Conservation (phyloP, 2,113 vertebrate species). For the Microtus montanus region DNA sequence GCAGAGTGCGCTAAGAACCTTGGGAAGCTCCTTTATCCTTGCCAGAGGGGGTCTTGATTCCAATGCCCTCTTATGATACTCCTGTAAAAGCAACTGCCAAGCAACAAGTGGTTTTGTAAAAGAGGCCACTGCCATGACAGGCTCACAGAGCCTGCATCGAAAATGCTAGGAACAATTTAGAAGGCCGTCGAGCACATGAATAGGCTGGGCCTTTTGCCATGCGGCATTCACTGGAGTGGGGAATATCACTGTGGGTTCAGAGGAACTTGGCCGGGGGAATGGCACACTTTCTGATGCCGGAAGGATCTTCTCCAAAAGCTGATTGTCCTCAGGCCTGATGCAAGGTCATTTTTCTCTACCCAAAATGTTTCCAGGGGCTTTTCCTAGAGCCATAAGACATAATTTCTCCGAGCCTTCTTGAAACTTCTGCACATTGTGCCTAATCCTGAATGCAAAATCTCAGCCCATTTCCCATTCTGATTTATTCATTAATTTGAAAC, state of each 20-base stretch:
- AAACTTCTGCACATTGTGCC: neutral
- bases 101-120: neutral
- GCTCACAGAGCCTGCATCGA: neutral
- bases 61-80: neutral
- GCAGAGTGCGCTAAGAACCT: slow-evolving; percentile 25
- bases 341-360: slow-evolving; percentile 31
- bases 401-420: neutral
- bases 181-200: slow-evolving; percentile 35
- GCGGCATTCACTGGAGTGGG: neutral
- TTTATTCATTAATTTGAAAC: neutral
- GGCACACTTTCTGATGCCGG: neutral
- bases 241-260: neutral
- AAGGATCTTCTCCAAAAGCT: slow-evolving; percentile 11
- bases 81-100: slow-evolving; percentile 31
- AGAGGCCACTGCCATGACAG: slow-evolving; percentile 33
- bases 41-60: neutral
- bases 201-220: slow-evolving; percentile 30
- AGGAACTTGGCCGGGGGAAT: neutral
- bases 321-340: neutral
- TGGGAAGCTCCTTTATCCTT: neutral
- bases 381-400: neutral
- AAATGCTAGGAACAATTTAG: slow-evolving; percentile 46
- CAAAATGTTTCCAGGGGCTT: neutral
- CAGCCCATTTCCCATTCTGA: neutral
- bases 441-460: neutral